Base-by-base conservation (phyloP, 2,113 vertebrate species). In the Pachypanchax playfairii region DNA sequence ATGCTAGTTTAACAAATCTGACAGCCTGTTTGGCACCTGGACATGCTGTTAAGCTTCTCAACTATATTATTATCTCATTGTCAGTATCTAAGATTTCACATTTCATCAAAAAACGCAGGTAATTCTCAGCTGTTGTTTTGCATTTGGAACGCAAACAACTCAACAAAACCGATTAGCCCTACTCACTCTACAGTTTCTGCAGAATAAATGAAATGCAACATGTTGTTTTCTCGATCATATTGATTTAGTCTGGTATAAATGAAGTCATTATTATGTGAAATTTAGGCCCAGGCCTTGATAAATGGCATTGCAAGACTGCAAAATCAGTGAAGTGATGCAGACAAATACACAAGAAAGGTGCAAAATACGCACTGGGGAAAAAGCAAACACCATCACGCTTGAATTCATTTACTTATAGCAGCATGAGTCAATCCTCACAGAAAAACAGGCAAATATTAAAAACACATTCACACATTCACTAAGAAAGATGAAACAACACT, bases 271-370 rank as follows among this genome's bases (percentile, higher is more conserved):
- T 35, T 59, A 55, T 22, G 28, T 42, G 13, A 48, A 35, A 44
- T 51, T 48, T 11, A 14, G 22, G 31, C 21, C 20, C 29, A 46
- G 44, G 46, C 46, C 14, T 17, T 68, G 58, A 78, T 60, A 74
- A 67, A 78, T 73, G 55, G 55, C 48, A 44, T 56, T 52, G 52
- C n/a, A 48, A 60, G 36, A 41, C 42, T 39, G 20, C 29, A 57
- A 44, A 80, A 70, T 63, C 62, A 51, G 29, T 63, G 17, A 63
- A 64, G 48, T 57, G 72, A 70, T 70, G 69, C 70, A 61, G 28
- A 31, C n/a, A 55, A 39, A 66, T 46, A 77, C 47, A 77, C 47
- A 73, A 10, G n/a, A 57, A 79, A 58, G 58, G 43, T 51, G 60
- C 24, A 77, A 74, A 65, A 68, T 26, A 38, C 43, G 70, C 65